Evolutionary conservation across 2,113 vertebrate genomes (phyloP).

Genomic region (Ibidorhyncha struthersii): DNA sequence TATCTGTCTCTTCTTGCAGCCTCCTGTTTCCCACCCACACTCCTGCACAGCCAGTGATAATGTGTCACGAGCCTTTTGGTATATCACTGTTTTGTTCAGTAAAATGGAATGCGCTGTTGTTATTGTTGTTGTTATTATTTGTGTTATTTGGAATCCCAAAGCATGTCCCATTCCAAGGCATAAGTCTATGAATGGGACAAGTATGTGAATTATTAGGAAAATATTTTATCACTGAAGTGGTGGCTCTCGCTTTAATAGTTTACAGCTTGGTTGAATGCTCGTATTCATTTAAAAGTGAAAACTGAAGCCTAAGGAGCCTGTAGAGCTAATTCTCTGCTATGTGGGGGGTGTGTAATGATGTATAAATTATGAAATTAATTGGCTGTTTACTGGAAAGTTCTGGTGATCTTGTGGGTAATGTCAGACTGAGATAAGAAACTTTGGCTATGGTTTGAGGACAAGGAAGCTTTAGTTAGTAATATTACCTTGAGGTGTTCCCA

Average conservation of each 20-base stretch:
- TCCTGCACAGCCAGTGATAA: slow-evolving; percentile 24
- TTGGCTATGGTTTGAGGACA: neutral
- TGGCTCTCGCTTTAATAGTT: neutral
- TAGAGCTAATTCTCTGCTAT: neutral
- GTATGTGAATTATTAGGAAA: neutral
- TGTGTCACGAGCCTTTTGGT: neutral
- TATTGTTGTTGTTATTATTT: slow-evolving; percentile 13
- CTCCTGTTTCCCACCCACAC: slow-evolving; percentile 44
- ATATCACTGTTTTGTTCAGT: neutral
- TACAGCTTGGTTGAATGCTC: neutral
- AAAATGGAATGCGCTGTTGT: neutral
- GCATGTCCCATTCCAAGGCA: neutral
- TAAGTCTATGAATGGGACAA: neutral
- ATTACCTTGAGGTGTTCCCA: neutral
- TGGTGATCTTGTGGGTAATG: neutral
- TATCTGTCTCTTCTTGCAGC: slow-evolving; percentile 48
- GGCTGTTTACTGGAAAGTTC: neutral
- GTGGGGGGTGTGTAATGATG: neutral
- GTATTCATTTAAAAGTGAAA: slow-evolving; percentile 36
- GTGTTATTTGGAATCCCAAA: neutral
- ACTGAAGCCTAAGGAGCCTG: neutral
- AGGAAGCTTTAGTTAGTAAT: neutral
- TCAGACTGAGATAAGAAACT: neutral
- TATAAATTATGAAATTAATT: slow-evolving; percentile 16
- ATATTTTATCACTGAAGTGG: neutral